Base-by-base conservation (phyloP, 2,113 vertebrate species). In the Cyanoramphus novaezelandiae region DNA sequence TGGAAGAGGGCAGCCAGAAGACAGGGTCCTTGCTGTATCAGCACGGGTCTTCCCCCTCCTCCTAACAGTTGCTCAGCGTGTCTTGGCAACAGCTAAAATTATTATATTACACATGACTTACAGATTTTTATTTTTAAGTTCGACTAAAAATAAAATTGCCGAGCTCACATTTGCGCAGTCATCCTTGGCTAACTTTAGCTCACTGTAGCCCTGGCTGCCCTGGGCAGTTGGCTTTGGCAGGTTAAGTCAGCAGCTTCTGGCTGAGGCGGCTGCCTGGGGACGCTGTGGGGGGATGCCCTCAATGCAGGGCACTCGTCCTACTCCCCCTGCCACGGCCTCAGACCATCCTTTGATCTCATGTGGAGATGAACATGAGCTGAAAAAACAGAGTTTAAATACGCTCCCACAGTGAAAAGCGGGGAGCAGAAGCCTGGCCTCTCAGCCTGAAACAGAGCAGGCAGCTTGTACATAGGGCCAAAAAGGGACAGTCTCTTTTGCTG, bases 51-150 rank as follows among this genome's bases (percentile, higher is more conserved):
- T 95, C 83, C 88, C 83, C 82, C 65, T 89, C 89, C 90, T 94
- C 91, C 75, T 43, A 65, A 46, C 93, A 95, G 93, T 80, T 92
- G 95, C 82, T 91, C 78, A 81, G 87, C 24, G 68, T 93, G 95
- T 94, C 95, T 94, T 97, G 96, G 95, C 94, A 97, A 96, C 96
- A 93, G 92, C 96, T 96, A 96, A 95, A 97, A 97, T 96, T 96
- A 97, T 96, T 95, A 92, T 74, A 93, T 97, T 96, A 95, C 94
- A 97, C 90, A 95, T 96, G 93, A 97, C 95, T 93, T 90, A 91
- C 63, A 37, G 67, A 81, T 88, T 92, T 84, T 92, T 87, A 74
- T 95, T 84, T 93, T 96, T 87, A 92, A 84, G 92, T 90, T 76
- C 1, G 7, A 57, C 88, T 91, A 93, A 88, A 90, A 97, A 96